Evolutionary conservation across 2,113 vertebrate genomes (phyloP).

Genomic region (Mesembrinibis cayennensis): DNA sequence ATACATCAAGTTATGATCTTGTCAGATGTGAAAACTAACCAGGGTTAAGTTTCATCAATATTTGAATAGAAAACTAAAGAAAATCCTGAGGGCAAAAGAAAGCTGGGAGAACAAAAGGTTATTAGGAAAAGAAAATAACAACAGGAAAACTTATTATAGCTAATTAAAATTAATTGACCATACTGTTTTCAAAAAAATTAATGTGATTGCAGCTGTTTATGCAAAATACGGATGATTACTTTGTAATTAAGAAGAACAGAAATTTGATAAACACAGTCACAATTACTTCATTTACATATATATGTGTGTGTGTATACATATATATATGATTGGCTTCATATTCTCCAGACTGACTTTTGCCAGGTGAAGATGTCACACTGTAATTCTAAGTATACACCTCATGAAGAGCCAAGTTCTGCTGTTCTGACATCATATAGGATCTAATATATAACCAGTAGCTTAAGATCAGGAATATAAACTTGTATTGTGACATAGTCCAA

Average conservation of each 20-base stretch:
- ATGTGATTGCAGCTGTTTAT: not conserved
- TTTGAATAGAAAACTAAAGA: not conserved
- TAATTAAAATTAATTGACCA: constrained; percentile 41
- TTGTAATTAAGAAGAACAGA: not conserved
- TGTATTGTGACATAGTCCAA: not conserved
- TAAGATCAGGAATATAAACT: not conserved
- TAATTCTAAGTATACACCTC: not conserved
- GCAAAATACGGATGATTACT: not conserved
- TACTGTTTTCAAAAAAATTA: not conserved
- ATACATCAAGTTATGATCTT: constrained; percentile 40
- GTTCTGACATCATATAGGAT: not conserved
- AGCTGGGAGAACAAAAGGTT: not conserved
- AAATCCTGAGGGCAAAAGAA: not conserved
- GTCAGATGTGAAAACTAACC: constrained; percentile 30
- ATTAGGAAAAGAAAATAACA: not conserved
- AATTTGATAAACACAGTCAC: not conserved
- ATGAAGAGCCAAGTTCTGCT: not conserved
- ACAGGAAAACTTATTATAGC: not conserved
- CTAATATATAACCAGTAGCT: not conserved
- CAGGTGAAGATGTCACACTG: not conserved
- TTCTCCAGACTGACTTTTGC: not conserved
- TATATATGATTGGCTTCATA: not conserved
- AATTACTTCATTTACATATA: not conserved
- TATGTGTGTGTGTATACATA: accelerated
- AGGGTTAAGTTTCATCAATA: not conserved